Conservation (phyloP, 2,888 invertebrate species). For the Acanthosoma haemorrhoidale region DNA sequence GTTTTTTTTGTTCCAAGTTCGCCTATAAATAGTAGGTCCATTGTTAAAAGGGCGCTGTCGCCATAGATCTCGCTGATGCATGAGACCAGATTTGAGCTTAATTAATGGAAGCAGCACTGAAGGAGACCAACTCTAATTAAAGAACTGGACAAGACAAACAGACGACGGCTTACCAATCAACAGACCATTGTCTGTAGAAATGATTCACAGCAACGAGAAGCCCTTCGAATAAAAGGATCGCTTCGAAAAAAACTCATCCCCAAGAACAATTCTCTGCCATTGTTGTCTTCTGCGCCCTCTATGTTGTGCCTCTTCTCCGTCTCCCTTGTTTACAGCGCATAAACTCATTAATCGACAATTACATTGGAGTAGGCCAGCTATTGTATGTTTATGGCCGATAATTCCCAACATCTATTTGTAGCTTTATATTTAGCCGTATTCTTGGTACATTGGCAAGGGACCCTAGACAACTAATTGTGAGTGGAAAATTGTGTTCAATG, state of each 20-base stretch:
- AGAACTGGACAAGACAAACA: slow-evolving; percentile 5
- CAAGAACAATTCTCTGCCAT: not conserved
- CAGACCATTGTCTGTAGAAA: not conserved
- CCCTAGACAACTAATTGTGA: no score
- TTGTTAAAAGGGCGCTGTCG: not conserved
- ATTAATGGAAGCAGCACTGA: not conserved
- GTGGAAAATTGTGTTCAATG: no score
- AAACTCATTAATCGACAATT: no score
- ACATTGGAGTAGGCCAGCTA: no score
- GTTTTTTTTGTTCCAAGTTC: no score
- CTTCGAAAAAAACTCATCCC: not conserved
- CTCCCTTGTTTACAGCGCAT: no score
- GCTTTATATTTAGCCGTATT: no score
- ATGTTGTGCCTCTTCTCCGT: no score
- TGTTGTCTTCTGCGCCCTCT: not conserved
- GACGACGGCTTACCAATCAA: not conserved
- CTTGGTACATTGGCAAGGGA: no score
- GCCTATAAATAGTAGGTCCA: not conserved
- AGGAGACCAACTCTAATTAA: slow-evolving; percentile 1
- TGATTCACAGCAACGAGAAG: slow-evolving; percentile 5
- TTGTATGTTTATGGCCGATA: not conserved
- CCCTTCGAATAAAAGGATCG: not conserved
- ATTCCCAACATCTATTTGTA: no score
- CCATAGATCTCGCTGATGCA: not conserved
- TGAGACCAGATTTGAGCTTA: not conserved